Evolutionary conservation across 1,140 invertebrate species (phyloP), one percentile per base, ranked within the genome.

Genomic region (Caenorhabditis remanei): DNA sequence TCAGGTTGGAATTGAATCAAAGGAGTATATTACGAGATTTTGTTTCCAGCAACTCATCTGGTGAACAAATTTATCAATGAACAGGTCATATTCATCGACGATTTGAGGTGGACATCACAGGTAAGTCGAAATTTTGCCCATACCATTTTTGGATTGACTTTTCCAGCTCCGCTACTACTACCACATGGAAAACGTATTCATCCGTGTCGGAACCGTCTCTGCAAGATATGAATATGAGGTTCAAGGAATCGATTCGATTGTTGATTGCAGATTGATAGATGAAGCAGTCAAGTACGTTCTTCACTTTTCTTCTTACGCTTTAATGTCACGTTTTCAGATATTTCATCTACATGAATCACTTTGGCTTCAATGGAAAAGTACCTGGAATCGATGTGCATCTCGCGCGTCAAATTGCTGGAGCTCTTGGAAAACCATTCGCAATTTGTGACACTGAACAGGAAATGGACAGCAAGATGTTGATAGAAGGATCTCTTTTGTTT

Each of bases 211-310:
- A 16, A 65, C 46, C 4, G 40, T 85, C 4, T 55, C 84, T 8
- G 55, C 65, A 0, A 32, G 84, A 67, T 56, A 85, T 71, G 84
- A 85, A 32, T 85, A 85, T 71, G 84, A 85, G 14, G 58, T 85
- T 50, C 67, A 75, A n/a, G 67, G 67, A 48, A n/a, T 46, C 24
- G 43, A 75, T 46, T 46, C 19, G n/a, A n/a, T 48, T 41, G 13
- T 75, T 32, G 67, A 75, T 46, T 4, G 46, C 43, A 43, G 24
- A 32, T 48, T 75, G 67, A 46, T 75, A 19, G 41, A 75, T 75
- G 67, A 75, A 75, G 7, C 67, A 75, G 67, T 75, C 14, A 48
- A 43, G 67, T 75, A 46, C 16, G 63, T 67, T 32, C 32, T 32
- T 32, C 32, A 16, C 3, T 8, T 8, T n/a, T 48, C 3, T 5